Evolutionary conservation across 37 sponge, comb jelly and placozoan genomes (phyloP).

Genomic region (Lycopodina hypogea): DNA sequence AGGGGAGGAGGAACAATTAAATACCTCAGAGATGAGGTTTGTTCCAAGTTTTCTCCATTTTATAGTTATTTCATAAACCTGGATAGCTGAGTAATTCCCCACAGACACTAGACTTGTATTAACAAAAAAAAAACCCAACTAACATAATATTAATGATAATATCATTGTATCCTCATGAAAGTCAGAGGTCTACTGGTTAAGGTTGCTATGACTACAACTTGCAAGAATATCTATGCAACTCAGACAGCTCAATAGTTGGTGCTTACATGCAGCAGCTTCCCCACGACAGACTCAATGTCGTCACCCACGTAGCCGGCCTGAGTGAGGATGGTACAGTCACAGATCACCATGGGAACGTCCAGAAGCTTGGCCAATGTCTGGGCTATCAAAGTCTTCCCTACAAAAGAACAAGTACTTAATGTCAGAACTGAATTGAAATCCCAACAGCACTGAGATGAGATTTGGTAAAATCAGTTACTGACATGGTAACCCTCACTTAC

Average conservation of each 20-base stretch:
- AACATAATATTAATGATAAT: neutral
- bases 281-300: conserved; percentile 80
- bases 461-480: neutral
- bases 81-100: too few relatives aligned
- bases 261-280: conserved; percentile 66
- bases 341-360: conserved; percentile 95
- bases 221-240: too few relatives aligned
- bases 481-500: neutral
- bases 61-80: too few relatives aligned
- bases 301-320: conserved; percentile 99
- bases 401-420: neutral
- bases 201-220: too few relatives aligned
- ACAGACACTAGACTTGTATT: too few relatives aligned
- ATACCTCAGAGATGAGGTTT: too few relatives aligned
- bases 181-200: too few relatives aligned
- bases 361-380: conserved; percentile 86
- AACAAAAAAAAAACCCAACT: neutral
- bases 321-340: conserved; percentile 99
- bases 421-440: neutral
- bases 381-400: conserved; percentile 93
- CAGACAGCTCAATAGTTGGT: too few relatives aligned
- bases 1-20: too few relatives aligned
- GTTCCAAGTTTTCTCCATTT: too few relatives aligned
- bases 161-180: too few relatives aligned
- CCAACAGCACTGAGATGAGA: neutral